phyloP scores from a whole-genome alignment of 2,113 vertebrate genomes.

The Bos javanicus region DNA sequence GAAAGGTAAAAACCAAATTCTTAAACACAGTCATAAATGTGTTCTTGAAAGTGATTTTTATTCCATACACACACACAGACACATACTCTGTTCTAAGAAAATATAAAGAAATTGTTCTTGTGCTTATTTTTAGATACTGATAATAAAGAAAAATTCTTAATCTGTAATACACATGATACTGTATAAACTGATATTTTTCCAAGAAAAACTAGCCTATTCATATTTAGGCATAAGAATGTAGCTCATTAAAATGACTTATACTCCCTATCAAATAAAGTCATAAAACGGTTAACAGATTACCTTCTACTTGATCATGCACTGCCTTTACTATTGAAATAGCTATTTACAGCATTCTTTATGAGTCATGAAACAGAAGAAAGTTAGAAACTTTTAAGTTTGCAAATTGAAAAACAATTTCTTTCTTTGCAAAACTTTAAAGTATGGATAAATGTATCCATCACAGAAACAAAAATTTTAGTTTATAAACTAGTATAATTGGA shows the following conservation, averaged over 20 bases:
- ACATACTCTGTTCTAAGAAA: neutral
- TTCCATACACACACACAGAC: neutral
- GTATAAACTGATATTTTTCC: neutral
- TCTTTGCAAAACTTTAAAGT: neutral
- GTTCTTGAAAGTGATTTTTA: conserved; percentile 1
- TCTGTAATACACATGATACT: neutral
- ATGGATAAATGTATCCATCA: neutral
- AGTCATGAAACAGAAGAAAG: neutral
- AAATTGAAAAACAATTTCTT: neutral
- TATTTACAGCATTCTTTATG: neutral
- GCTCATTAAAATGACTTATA: neutral
- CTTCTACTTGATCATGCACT: neutral
- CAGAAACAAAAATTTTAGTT: conserved; percentile 9
- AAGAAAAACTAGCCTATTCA: neutral
- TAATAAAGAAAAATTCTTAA: neutral
- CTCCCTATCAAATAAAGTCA: neutral
- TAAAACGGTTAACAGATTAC: neutral
- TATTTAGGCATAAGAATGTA: neutral
- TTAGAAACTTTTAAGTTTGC: neutral
- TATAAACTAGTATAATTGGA: neutral
- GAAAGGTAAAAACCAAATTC: neutral
- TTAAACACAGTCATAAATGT: neutral
- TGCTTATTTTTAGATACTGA: neutral
- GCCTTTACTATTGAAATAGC: neutral
- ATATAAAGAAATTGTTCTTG: neutral